Evolutionary conservation across 2,797 vertebrate species (phyloP).

Genomic region (Anas georgica): DNA sequence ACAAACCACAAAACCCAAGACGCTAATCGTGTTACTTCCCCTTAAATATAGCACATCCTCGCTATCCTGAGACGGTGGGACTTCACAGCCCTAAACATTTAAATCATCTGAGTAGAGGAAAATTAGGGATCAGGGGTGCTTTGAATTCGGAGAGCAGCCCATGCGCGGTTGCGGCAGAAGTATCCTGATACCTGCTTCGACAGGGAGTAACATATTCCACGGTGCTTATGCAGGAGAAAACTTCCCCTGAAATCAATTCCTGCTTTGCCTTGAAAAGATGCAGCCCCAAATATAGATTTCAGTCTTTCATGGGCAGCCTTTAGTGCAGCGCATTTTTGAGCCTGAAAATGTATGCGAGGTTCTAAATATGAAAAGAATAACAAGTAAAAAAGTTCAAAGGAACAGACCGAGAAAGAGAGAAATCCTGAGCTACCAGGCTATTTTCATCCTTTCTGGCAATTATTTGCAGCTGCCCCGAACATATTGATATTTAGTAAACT

Average conservation of each 20-base stretch:
- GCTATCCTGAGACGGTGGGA: not conserved
- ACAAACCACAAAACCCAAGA: not conserved
- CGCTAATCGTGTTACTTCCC: not conserved
- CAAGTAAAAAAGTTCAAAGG: not conserved
- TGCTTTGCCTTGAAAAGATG: not conserved
- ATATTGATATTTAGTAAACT: conserved; percentile 9
- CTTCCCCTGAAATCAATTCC: not conserved
- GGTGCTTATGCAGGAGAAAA: not conserved
- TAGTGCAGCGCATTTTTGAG: not conserved
- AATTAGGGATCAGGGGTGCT: not conserved
- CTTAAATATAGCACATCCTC: not conserved
- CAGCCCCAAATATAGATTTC: not conserved
- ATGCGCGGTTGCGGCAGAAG: fast-evolving
- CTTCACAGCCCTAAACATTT: not conserved
- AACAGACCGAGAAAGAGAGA: not conserved
- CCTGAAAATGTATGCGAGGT: not conserved
- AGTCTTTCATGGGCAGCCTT: not conserved
- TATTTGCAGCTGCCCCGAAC: conserved; percentile 29
- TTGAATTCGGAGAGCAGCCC: not conserved
- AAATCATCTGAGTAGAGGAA: not conserved
- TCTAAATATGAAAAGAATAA: not conserved
- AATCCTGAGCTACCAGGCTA: not conserved
- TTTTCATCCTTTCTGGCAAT: not conserved
- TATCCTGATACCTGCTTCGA: not conserved
- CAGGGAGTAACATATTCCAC: not conserved